phyloP scores from a whole-genome alignment of 2,888 invertebrate species.

The Limnephilus auricula region DNA sequence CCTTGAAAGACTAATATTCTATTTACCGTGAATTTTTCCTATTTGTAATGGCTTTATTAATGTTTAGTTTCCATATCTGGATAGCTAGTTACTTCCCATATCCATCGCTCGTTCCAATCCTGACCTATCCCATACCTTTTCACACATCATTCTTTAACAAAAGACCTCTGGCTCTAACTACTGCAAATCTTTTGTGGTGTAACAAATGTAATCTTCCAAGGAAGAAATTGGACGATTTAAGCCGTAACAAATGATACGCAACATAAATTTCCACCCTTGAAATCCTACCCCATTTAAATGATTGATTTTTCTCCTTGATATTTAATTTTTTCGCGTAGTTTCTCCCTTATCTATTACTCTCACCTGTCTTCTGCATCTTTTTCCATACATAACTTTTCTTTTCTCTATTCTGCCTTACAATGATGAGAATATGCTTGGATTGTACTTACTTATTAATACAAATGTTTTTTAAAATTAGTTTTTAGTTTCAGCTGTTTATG shows the following conservation, averaged over 20 bases:
- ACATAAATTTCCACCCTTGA: background rate
- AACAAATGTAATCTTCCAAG: background rate
- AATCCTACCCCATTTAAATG: constrained; percentile 19
- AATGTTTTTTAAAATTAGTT: no score
- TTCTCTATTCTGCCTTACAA: background rate
- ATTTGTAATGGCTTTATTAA: no score
- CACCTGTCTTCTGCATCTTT: constrained; percentile 30
- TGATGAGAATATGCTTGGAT: background rate
- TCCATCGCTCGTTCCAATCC: background rate
- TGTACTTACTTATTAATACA: no score
- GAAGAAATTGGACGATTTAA: background rate
- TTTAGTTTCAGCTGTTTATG: no score
- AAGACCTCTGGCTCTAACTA: background rate
- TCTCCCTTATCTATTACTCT: constrained; percentile 25
- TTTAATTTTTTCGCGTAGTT: constrained; percentile 44
- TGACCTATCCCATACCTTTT: background rate
- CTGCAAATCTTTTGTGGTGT: background rate
- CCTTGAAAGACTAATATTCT: no score
- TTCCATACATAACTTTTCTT: background rate
- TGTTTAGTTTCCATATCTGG: no score
- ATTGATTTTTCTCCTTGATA: constrained; percentile 23
- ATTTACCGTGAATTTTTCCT: no score
- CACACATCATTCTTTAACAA: background rate
- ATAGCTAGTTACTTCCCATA: no score
- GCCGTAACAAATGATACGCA: background rate